A percentile compares a stretch with the other conserved stretches of the same genome.
Evolutionary conservation across 2,797 vertebrate genomes (phyloP).

Genomic region (Sebastolobus altivelis): DNA sequence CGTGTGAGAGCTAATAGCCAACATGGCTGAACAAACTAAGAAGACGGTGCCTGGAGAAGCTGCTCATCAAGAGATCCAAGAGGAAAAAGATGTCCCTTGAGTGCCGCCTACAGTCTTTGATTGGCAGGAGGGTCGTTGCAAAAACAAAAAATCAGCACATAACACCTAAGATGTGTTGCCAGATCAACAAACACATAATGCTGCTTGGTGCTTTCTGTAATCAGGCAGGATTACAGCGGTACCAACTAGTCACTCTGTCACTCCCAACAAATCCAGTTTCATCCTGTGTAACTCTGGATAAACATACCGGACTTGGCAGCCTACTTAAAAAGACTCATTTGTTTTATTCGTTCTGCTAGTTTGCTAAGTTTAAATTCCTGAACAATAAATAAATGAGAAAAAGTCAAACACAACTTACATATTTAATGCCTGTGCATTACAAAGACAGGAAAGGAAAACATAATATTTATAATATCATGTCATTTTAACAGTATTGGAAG

Average conservation of each 20-base stretch:
- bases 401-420: neutral
- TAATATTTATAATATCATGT: neutral
- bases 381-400: neutral
- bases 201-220: neutral
- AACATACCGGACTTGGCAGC: neutral
- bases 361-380: neutral
- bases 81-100: neutral
- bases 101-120: constrained; percentile 17
- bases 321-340: too few relatives aligned
- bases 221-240: neutral
- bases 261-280: neutral
- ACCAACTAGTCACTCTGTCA: neutral
- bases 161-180: neutral
- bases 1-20: neutral
- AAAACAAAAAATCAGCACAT: neutral
- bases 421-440: neutral
- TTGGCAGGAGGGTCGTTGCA: neutral
- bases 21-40: neutral
- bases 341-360: too few relatives aligned
- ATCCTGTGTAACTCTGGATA: neutral
- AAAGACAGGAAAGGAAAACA: neutral
- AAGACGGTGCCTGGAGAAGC: neutral
- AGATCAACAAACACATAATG: neutral
- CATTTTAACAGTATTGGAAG: neutral
- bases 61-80: neutral